Evolutionary conservation across 2,113 vertebrate genomes (phyloP), one percentile per base, ranked within the genome.

Genomic region (Tinamus guttatus): DNA sequence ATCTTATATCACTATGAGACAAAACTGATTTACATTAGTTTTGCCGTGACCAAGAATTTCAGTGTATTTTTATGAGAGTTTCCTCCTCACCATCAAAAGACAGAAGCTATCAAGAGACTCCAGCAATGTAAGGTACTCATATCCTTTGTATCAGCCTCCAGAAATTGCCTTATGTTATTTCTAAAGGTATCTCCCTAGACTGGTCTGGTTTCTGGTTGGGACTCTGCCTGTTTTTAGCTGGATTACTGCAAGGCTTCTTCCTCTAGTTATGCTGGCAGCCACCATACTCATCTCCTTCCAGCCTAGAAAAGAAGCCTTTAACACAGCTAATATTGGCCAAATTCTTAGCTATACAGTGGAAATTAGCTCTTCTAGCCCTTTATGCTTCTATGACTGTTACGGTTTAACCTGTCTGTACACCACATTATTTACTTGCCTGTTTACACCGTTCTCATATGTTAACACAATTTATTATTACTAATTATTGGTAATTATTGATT

Each of bases 41-140:
- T 74, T 63, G 14, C 47, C 81, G 24, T 17, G n/a, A 30, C 25
- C 73, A 18, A 77, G 54, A 52, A 90, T 52, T 13, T 83, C 0
- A 0, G 4, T 58, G 14, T 9, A 49, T 51, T 47, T 85, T 56
- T 60, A 21, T n/a, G 4, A 87, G 11, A 0, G 0, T 65, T 80
- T 69, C 7, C 65, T 83, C 87, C 38, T 80, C 22, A 47, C 2
- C 1, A 2, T 82, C 13, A 63, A 51, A n/a, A 60, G 64, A 22
- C 22, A 77, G 34, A 38, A 83, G 5, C 10, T 47, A 73, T 60
- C 2, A 87, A 59, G 51, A 82, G 85, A 41, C 9, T 64, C 84
- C n/a, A 75, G 5, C 7, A 54, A 34, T 30, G 85, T 60, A 84
- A 58, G 32, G 47, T 36, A 56, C n/a, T 9, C 3, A 11, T 15